Evolutionary conservation across 2,797 vertebrate species (phyloP).

Genomic region (Oreochromis grahami): DNA sequence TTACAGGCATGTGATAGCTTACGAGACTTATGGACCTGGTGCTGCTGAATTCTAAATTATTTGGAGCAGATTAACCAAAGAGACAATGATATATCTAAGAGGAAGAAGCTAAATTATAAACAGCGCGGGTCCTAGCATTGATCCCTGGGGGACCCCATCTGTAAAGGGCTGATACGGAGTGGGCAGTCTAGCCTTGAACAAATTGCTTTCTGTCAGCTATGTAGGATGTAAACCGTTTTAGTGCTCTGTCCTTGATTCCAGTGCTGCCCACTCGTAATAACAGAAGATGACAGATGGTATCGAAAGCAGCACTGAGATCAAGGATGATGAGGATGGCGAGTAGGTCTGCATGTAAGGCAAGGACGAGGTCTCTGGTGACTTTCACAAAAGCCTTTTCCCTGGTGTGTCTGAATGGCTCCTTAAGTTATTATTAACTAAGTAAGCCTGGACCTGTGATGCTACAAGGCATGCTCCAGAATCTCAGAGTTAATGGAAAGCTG

Average conservation of each 20-base stretch:
- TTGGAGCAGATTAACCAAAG: background rate
- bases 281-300: background rate
- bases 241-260: background rate
- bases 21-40: background rate
- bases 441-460: background rate
- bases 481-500: background rate
- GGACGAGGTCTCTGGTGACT: background rate
- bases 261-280: background rate
- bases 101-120: background rate
- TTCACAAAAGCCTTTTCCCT: background rate
- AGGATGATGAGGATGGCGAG: too few species aligned
- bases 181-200: background rate
- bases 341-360: background rate
- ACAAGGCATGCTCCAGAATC: background rate
- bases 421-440: background rate
- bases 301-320: background rate
- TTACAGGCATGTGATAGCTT: background rate
- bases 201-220: background rate
- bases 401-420: background rate
- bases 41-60: background rate
- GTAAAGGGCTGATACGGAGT: background rate
- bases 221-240: background rate
- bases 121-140: background rate
- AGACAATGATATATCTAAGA: background rate
- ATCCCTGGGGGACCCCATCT: background rate